phyloP scores from a whole-genome alignment of 2,797 vertebrate genomes.

The Simalia tracyae region DNA sequence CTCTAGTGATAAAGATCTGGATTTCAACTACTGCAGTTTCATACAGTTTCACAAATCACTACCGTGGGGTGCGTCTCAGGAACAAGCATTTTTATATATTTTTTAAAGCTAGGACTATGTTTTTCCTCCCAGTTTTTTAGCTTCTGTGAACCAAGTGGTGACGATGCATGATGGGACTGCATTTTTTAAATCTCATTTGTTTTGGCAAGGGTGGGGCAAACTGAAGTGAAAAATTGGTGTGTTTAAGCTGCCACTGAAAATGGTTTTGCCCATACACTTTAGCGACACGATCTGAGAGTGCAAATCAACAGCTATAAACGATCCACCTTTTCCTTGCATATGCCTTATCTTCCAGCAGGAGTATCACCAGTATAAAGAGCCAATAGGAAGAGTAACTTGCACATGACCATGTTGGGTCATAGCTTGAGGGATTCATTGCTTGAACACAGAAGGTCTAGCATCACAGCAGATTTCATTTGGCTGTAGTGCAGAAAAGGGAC shows the following conservation, averaged over 20 bases:
- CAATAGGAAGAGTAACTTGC: not conserved
- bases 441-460: not conserved
- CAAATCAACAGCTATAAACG: not conserved
- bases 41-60: not conserved
- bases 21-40: not conserved
- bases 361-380: not conserved
- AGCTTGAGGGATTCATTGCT: not conserved
- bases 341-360: not conserved
- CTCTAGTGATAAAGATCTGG: not conserved
- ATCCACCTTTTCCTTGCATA: not conserved
- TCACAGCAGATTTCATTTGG: not conserved
- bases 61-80: not conserved
- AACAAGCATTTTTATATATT: too few relatives aligned
- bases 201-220: not conserved
- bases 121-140: not conserved
- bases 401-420: not conserved
- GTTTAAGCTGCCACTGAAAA: not conserved
- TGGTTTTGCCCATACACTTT: not conserved
- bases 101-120: not conserved
- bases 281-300: not conserved
- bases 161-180: not conserved
- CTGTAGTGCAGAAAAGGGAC: not conserved
- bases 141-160: not conserved
- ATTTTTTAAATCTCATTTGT: not conserved
- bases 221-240: not conserved